Percentiles rank a stretch among this genome's conserved stretches.
Evolutionary conservation across 1,140 invertebrate genomes (phyloP).

Genomic region (Drosophila eugracilis): DNA sequence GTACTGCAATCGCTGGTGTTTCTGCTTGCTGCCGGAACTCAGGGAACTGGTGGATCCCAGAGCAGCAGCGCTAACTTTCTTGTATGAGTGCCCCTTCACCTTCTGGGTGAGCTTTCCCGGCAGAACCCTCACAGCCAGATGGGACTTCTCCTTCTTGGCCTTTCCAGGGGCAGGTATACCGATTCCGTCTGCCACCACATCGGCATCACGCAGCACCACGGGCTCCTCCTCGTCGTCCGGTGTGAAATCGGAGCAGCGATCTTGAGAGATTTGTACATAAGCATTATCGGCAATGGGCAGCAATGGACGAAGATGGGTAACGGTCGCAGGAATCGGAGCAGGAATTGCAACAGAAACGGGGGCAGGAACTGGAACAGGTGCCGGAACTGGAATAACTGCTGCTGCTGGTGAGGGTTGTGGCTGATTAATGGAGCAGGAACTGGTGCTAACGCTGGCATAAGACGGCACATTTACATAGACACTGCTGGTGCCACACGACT

Average conservation of each 20-base stretch:
- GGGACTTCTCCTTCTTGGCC: conserved; percentile 80
- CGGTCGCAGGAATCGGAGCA: conserved; percentile 9
- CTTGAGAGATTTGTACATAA: conserved; percentile 83
- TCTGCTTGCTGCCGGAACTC: conserved; percentile 77
- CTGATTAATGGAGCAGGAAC: conserved; percentile 24
- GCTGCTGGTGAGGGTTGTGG: conserved; percentile 15
- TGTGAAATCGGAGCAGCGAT: conserved; percentile 80
- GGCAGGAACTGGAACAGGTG: conserved; percentile 10
- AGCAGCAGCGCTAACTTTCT: conserved; percentile 64
- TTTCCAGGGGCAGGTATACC: conserved; percentile 41
- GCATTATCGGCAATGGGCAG: conserved; percentile 84
- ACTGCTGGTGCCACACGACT: conserved; percentile 54
- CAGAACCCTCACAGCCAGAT: conserved; percentile 77
- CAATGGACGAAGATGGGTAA: conserved; percentile 54
- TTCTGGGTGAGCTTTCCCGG: conserved; percentile 81
- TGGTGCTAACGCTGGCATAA: conserved; percentile 24
- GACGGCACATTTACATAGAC: conserved; percentile 76
- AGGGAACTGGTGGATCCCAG: conserved; percentile 71
- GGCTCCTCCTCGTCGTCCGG: conserved; percentile 84
- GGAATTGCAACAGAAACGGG: conserved; percentile 16
- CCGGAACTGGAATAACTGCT: conserved; percentile 3
- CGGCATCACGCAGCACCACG: conserved; percentile 73
- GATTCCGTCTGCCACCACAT: conserved; percentile 57
- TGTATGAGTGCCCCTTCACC: conserved; percentile 79
- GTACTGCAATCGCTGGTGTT: conserved; percentile 77